phyloP scores from a whole-genome alignment of 2,797 vertebrate species.

The Scarus forsteni region DNA sequence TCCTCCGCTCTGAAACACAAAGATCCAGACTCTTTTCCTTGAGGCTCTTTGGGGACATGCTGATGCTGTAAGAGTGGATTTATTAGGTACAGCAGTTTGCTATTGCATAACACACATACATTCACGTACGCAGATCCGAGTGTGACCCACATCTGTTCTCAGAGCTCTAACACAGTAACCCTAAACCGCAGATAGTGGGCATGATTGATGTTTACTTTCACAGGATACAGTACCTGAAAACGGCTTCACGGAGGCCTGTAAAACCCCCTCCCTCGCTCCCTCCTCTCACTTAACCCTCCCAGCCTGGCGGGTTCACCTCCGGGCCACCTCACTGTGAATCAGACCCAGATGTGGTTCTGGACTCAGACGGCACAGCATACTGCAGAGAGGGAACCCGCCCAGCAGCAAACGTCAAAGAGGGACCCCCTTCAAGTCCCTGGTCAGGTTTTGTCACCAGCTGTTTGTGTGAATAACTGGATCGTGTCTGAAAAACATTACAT shows the following conservation, averaged over 20 bases:
- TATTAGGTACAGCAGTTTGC: slow-evolving; percentile 30
- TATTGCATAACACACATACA: slow-evolving; percentile 38
- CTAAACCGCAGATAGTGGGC: slow-evolving; percentile 19
- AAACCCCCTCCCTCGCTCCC: too few relatives aligned
- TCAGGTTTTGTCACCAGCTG: slow-evolving; percentile 42
- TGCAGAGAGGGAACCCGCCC: slow-evolving; percentile 48
- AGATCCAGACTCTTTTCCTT: background rate
- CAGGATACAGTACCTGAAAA: slow-evolving; percentile 30
- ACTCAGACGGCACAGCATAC: slow-evolving; percentile 21
- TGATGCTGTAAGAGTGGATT: slow-evolving; percentile 32
- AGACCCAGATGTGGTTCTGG: slow-evolving; percentile 72
- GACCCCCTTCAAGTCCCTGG: slow-evolving; percentile 33
- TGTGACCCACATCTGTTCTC: slow-evolving; percentile 43
- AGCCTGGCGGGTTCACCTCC: slow-evolving; percentile 56
- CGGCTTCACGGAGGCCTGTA: background rate
- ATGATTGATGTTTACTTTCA: slow-evolving; percentile 45
- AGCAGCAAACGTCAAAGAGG: slow-evolving; percentile 44
- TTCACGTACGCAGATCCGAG: slow-evolving; percentile 32
- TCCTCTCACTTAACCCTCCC: background rate
- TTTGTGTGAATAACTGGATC: slow-evolving; percentile 36
- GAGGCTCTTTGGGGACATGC: background rate
- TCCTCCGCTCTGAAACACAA: background rate
- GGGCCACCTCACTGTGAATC: slow-evolving; percentile 69
- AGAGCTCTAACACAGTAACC: slow-evolving; percentile 16
- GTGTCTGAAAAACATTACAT: slow-evolving; percentile 6